These are phyloP conservation scores for Aleiodes leptofemur DNA, from an alignment of 2,888 invertebrate genomes.

Conservation along the genomic window DNA sequence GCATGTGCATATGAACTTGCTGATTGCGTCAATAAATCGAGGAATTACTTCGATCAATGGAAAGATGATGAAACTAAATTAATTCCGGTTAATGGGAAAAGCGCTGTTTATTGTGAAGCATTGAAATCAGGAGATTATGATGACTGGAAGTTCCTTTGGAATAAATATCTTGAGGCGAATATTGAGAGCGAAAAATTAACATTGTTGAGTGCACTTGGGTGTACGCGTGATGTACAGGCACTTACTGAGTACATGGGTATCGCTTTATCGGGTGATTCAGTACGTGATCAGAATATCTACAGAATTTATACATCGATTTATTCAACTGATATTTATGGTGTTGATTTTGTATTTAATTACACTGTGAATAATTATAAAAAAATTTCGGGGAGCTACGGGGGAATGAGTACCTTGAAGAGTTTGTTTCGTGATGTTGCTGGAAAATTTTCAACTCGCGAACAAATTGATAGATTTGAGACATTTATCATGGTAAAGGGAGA, in stretches of 20 bases:
- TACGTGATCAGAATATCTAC: constrained; percentile 72
- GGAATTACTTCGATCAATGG: constrained; percentile 70
- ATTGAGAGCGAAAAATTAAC: constrained; percentile 77
- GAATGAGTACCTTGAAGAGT: constrained; percentile 60
- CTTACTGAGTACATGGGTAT: too few species aligned
- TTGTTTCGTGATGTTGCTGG: constrained; percentile 57
- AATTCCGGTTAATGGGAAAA: constrained; percentile 81
- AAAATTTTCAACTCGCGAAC: constrained; percentile 53
- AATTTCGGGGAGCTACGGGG: constrained; percentile 58
- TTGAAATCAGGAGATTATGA: constrained; percentile 79
- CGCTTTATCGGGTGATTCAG: constrained; percentile 33
- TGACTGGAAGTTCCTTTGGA: constrained; percentile 83
- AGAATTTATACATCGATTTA: constrained; percentile 71
- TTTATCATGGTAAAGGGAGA: constrained; percentile 38
- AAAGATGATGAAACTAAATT: constrained; percentile 3
- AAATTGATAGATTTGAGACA: constrained; percentile 55
- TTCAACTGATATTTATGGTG: constrained; percentile 61
- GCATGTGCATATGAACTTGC: constrained; percentile 81
- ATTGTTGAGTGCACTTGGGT: constrained; percentile 73
- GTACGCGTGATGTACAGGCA: too few species aligned
- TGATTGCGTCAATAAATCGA: constrained; percentile 78
- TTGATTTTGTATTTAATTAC: constrained; percentile 58
- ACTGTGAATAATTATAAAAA: constrained; percentile 54
- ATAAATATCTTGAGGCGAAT: constrained; percentile 78
- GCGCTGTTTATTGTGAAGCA: constrained; percentile 86